Evolutionary conservation across 1,140 invertebrate species (phyloP).

Genomic region (Zaprionus africanus): DNA sequence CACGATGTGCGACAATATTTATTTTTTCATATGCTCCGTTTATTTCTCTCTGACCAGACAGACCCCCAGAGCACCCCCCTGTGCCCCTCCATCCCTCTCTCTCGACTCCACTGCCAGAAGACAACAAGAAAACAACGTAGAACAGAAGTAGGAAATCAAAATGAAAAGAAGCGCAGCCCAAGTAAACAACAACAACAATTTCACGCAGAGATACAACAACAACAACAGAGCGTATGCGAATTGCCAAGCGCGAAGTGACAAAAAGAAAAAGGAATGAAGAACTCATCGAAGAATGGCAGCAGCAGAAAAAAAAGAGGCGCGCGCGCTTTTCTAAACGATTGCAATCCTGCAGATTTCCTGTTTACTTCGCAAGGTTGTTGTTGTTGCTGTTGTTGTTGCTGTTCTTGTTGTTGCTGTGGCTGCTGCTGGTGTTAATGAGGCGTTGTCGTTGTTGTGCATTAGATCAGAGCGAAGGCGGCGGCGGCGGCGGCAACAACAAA

Average conservation of each 20-base stretch:
- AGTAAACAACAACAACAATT: slow-evolving; percentile 50
- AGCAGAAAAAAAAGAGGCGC: slow-evolving; percentile 35
- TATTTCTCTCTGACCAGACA: slow-evolving; percentile 48
- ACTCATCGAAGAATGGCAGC: neutral
- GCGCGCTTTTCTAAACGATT: slow-evolving; percentile 53
- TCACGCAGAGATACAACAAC: slow-evolving; percentile 45
- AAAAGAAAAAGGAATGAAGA: neutral
- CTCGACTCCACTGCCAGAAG: neutral
- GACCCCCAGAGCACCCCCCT: neutral
- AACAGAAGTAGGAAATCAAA: slow-evolving; percentile 4
- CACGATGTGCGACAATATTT: slow-evolving; percentile 69
- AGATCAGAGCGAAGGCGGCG: slow-evolving; percentile 30
- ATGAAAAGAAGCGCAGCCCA: slow-evolving; percentile 8
- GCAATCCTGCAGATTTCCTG: slow-evolving; percentile 70
- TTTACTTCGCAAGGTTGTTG: slow-evolving; percentile 52
- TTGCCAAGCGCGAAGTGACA: neutral
- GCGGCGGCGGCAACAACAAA: slow-evolving; percentile 32
- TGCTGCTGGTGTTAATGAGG: slow-evolving; percentile 58
- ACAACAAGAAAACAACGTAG: slow-evolving; percentile 27
- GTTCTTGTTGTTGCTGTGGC: neutral
- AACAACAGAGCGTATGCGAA: slow-evolving; percentile 11
- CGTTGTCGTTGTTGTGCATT: slow-evolving; percentile 39
- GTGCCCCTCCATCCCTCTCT: neutral
- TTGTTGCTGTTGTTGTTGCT: slow-evolving; percentile 1
- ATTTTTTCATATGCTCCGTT: slow-evolving; percentile 64